Percentiles rank a stretch among this genome's conserved stretches.
Evolutionary conservation across 2,797 vertebrate genomes (phyloP).

Genomic region (Neopelma chrysocephalum): DNA sequence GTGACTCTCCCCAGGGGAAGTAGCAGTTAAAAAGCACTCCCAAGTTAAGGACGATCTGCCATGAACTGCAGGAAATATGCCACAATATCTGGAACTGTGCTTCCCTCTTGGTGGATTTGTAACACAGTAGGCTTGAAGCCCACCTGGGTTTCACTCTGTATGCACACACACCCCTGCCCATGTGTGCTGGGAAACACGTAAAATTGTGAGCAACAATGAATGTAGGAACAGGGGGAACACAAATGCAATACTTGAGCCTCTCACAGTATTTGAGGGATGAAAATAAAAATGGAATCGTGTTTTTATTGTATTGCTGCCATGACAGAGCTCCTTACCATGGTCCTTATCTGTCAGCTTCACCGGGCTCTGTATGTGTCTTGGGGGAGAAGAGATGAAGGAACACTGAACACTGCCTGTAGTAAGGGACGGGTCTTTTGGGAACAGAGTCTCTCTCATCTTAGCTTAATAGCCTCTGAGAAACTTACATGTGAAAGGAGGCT

Average conservation of each 20-base stretch:
- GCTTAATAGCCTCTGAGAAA: neutral
- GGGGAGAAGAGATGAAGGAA: neutral
- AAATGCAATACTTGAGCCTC: neutral
- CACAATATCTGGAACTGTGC: neutral
- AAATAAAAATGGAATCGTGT: neutral
- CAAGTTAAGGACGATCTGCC: neutral
- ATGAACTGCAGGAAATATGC: slow-evolving; percentile 18
- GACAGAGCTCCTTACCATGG: neutral
- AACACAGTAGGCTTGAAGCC: fast-evolving
- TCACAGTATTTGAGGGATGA: neutral
- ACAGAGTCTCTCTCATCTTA: neutral
- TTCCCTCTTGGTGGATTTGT: neutral
- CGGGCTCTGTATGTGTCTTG: neutral
- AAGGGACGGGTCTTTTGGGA: neutral
- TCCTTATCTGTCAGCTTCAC: neutral
- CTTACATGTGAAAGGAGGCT: fast-evolving
- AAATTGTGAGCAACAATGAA: fast-evolving
- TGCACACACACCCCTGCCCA: neutral
- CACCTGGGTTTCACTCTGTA: neutral
- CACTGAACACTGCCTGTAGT: neutral
- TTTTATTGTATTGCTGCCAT: neutral
- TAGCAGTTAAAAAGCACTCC: neutral
- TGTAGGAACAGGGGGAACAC: neutral
- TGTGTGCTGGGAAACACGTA: fast-evolving
- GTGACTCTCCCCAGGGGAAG: neutral